Evolutionary conservation across 1,140 invertebrate genomes (phyloP), one percentile per base, ranked within the genome.

Genomic region (Cepaea nemoralis): DNA sequence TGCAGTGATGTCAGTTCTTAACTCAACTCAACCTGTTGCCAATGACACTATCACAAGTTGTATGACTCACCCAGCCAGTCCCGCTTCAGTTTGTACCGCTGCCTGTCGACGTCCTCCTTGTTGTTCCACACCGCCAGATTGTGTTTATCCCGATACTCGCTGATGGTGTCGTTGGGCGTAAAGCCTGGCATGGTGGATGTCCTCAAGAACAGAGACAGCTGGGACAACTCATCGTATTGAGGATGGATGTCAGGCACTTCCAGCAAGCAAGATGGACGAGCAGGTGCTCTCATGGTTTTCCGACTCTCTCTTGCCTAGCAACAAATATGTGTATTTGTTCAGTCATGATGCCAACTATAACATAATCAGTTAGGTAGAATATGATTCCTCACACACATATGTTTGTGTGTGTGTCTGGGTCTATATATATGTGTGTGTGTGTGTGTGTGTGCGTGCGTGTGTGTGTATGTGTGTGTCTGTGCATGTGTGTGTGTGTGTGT

Each of bases 21-120:
- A 31, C 66, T 69, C 12, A 33, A 33, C 66, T 69, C 33, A 33
- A 69, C 27, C 33, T 16, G 50, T 14, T n/a, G 14, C 14, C 14
- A n/a, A 19, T 69, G 66, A 69, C 14, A 19, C 16, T 69, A 69
- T 14, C 35, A 39, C 37, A n/a, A n/a, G n/a, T n/a, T n/a, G n/a
- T 35, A 5, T 42, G n/a, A 80, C 78, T 50, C 55, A 80, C 78
- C 73, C 24, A 80, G 69, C 78, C 78, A 80, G 45, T 80, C 78
- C 19, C 69, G 78, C 24, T 66, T 80, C 78, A 80, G 19, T 48
- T 73, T 80, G 48, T 45, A 80, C 1, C 37, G 14, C 33, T 80
- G 78, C 12, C 24, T 31, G 16, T 73, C 67, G 8, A 73, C 5
- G 6, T 80, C 78, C 69, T 73, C 73, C 1, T 40, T 63, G 35